Conservation (phyloP, 2,113 vertebrate genomes). For the Paradisaea rubra region DNA sequence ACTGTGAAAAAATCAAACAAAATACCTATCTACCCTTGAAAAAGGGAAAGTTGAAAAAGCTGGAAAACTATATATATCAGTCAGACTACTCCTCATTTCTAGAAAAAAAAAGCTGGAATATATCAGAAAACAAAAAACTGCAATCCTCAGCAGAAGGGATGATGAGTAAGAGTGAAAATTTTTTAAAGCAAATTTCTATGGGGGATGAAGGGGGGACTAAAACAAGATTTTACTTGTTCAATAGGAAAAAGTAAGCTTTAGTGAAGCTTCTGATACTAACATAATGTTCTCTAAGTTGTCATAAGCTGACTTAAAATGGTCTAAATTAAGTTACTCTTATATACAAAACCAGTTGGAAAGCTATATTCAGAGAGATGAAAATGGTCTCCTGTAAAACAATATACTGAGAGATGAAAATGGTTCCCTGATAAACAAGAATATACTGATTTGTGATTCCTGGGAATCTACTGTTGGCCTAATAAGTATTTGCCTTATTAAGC, state of each 20-base stretch:
- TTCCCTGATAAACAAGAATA: neutral
- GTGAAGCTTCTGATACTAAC: neutral
- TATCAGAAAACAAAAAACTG: neutral
- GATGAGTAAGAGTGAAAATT: neutral
- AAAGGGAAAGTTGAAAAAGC: neutral
- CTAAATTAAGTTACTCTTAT: neutral
- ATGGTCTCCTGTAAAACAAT: neutral
- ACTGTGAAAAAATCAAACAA: neutral
- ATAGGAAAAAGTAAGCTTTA: neutral
- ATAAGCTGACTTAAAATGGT: neutral
- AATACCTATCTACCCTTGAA: neutral
- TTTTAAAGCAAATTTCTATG: neutral
- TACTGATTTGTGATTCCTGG: neutral
- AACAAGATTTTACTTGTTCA: neutral
- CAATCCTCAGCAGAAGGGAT: neutral
- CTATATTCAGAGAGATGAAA: neutral
- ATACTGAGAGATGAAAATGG: neutral
- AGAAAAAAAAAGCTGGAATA: neutral
- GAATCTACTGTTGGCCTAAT: neutral
- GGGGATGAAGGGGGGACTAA: rapidly evolving
- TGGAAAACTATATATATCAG: neutral
- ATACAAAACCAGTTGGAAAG: neutral
- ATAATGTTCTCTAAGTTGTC: neutral
- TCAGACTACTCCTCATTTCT: neutral
- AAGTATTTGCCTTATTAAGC: neutral